Conservation (phyloP, 2,888 invertebrate species). For the Eupithecia tripunctaria region DNA sequence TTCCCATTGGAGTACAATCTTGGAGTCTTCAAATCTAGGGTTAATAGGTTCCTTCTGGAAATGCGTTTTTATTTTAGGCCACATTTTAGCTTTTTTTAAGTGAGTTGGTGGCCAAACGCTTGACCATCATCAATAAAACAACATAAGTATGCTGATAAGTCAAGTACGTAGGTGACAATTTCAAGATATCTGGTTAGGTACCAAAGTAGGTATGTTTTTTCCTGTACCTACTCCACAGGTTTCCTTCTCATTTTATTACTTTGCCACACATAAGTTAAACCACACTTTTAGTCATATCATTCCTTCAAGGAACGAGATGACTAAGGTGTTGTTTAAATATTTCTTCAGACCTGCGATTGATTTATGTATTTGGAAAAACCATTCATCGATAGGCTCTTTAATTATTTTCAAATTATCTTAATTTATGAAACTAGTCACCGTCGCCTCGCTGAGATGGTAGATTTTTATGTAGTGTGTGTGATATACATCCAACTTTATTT, state of each 20-base stretch:
- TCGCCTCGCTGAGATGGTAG: not conserved
- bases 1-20: too few species aligned
- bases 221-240: not conserved
- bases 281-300: too few species aligned
- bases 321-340: conserved; percentile 28
- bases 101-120: too few species aligned
- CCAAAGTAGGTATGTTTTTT: not conserved
- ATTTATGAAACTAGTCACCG: not conserved
- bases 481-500: too few species aligned
- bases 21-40: too few species aligned
- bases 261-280: conserved; percentile 5
- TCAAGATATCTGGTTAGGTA: not conserved
- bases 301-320: conserved; percentile 23
- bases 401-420: not conserved
- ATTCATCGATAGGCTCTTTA: not conserved
- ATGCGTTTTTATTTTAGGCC: too few species aligned
- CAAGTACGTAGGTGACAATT: not conserved
- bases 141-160: not conserved
- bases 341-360: not conserved
- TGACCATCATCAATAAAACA: too few species aligned
- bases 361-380: not conserved
- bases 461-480: not conserved
- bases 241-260: not conserved
- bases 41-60: too few species aligned
- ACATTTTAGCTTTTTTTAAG: too few species aligned